Percentiles rank a stretch among this genome's conserved stretches.
Evolutionary conservation across 1,140 invertebrate genomes (phyloP).

Genomic region (Parapsyche elsis): DNA sequence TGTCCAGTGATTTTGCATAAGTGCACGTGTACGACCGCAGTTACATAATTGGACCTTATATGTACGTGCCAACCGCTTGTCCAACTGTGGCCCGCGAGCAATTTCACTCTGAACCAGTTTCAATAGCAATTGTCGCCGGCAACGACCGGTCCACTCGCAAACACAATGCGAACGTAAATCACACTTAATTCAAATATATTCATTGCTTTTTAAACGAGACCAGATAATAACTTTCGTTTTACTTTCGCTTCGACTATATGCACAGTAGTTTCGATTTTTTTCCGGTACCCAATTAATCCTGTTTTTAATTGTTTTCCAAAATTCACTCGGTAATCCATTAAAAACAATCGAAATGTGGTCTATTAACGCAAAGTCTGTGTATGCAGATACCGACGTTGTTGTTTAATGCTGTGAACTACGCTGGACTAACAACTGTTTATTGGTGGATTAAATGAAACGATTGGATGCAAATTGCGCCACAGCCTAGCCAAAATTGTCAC

Average conservation of each 20-base stretch:
- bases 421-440: slow-evolving; percentile 22
- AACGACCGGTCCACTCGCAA: not conserved
- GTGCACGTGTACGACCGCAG: not conserved
- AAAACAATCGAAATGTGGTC: too few relatives aligned
- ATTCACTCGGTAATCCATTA: too few relatives aligned
- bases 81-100: slow-evolving; percentile 13
- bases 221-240: too few relatives aligned
- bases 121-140: slow-evolving; percentile 5
- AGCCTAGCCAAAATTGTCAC: slow-evolving; percentile 13
- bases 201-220: not conserved
- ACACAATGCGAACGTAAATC: slow-evolving; percentile 20
- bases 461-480: slow-evolving; percentile 14
- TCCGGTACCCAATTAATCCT: too few relatives aligned
- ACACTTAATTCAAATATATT: not conserved
- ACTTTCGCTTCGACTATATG: too few relatives aligned
- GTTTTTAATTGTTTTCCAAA: too few relatives aligned
- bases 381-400: too few relatives aligned
- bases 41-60: not conserved
- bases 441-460: slow-evolving; percentile 23
- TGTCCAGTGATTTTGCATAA: slow-evolving; percentile 4
- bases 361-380: too few relatives aligned
- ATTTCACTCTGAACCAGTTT: slow-evolving; percentile 8
- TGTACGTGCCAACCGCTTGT: not conserved
- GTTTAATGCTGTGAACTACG: not conserved
- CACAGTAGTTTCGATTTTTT: too few relatives aligned